Evolutionary conservation across 2,888 invertebrate species (phyloP), one percentile per base, ranked within the genome.

Genomic region (Tromatobia lineatoria): DNA sequence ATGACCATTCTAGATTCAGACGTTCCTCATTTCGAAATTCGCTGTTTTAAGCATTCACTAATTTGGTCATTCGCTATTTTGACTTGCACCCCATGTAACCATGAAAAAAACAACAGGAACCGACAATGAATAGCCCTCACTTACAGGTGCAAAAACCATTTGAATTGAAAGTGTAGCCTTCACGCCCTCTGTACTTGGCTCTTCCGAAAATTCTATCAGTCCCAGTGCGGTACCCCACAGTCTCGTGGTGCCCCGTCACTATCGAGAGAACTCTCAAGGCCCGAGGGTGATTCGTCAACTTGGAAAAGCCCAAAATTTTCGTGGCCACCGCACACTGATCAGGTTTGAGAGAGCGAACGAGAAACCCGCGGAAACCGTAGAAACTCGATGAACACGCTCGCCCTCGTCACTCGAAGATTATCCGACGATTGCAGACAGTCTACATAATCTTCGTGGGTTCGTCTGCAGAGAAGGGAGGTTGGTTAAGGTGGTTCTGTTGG

Each of bases 371-470:
- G 20, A 10, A 20, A 47, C 47, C 74, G 23, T 50, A 74, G 59
- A 61, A 74, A 61, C 47, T 18, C 59, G 83, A 83, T 86, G 85
- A 69, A 76, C 57, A 71, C 69, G 57, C 73, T 34, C 57, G 25
- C 64, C 59, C 73, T 81, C 82, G 80, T 79, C 74, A 70, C 81
- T 61, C 74, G 34, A 61, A 52, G 54, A 77, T 77, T 89, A 87
- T 86, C 61, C 85, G 70, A 78, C 77, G 85, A 88, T 86, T 74
- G 86, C 85, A 86, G 86, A 87, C 89, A 87, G 87, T 88, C 87
- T 89, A 88, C 88, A 88, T 90, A 88, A 89, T 89, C 88, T 86
- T 87, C 73, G 85, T 86, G 82, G 64, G 77, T 50, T 77, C 15
- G 34, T 15, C 59, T 25, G 13, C 59, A 11, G 29, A 59, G 29